These are phyloP conservation scores for Hirtodrosophila cameraria DNA, from an alignment of 2,888 invertebrate genomes.

Conservation along the genomic window DNA sequence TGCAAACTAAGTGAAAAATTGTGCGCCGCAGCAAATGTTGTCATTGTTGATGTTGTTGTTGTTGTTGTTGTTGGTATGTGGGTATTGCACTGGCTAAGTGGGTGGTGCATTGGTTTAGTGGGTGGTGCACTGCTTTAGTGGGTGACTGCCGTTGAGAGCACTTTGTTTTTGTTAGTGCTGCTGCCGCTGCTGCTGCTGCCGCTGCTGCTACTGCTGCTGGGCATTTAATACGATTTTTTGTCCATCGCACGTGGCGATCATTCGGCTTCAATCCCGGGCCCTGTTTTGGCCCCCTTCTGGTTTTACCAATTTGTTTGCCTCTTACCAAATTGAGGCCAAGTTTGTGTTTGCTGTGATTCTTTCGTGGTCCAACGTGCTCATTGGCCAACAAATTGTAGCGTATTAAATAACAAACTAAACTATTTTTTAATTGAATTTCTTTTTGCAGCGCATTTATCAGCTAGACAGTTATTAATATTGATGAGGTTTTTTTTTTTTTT, in stretches of 20 bases:
- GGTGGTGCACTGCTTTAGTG: slow-evolving; percentile 4
- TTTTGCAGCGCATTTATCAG: slow-evolving; percentile 18
- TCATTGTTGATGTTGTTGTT: slow-evolving; percentile 34
- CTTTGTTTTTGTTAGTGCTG: slow-evolving; percentile 59
- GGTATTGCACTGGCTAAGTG: slow-evolving; percentile 5
- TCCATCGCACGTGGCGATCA: slow-evolving; percentile 43
- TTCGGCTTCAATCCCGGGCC: slow-evolving; percentile 34
- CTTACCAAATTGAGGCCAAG: slow-evolving; percentile 48
- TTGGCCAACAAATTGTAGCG: slow-evolving; percentile 47
- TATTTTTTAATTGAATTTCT: slow-evolving; percentile 43
- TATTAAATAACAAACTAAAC: slow-evolving; percentile 42
- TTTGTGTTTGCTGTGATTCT: slow-evolving; percentile 49
- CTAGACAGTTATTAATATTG: slow-evolving; percentile 16
- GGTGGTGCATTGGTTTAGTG: neutral
- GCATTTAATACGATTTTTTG: slow-evolving; percentile 23
- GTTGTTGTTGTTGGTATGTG: too few species aligned
- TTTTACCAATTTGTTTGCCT: slow-evolving; percentile 46
- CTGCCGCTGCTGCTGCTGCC: slow-evolving; percentile 36
- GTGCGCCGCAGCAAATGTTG: slow-evolving; percentile 54
- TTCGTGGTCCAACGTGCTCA: slow-evolving; percentile 5
- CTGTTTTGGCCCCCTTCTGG: slow-evolving; percentile 29
- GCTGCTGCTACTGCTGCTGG: slow-evolving; percentile 38
- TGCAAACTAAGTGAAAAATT: slow-evolving; percentile 59
- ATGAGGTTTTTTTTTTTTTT: neutral
- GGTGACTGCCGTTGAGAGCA: neutral